These are phyloP conservation scores for Heliornis fulica DNA, from an alignment of 2,113 vertebrate species.

Conservation along the genomic window DNA sequence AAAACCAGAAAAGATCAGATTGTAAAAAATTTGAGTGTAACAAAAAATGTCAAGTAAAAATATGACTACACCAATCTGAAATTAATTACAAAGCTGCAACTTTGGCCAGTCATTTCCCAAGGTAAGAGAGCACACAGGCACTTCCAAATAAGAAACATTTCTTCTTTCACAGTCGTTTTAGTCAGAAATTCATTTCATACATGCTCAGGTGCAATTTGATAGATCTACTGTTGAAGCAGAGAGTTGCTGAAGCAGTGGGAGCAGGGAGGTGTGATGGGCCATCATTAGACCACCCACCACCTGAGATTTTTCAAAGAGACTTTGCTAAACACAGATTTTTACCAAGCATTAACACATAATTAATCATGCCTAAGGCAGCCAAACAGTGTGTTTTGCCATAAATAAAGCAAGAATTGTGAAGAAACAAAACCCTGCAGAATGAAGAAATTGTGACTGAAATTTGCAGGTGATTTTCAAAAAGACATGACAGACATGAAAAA, in stretches of 20 bases:
- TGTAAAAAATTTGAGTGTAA: not conserved
- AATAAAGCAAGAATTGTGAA: not conserved
- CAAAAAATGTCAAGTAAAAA: constrained; percentile 18
- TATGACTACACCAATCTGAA: not conserved
- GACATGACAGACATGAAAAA: no score
- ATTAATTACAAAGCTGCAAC: constrained; percentile 2
- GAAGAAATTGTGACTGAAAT: not conserved
- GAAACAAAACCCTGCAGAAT: not conserved
- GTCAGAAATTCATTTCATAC: not conserved
- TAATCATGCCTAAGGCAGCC: not conserved
- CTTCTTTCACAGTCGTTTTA: not conserved
- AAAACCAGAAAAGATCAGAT: not conserved
- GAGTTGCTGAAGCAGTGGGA: not conserved
- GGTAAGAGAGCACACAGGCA: not conserved
- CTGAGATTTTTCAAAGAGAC: not conserved
- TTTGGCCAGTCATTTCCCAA: not conserved
- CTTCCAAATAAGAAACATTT: not conserved
- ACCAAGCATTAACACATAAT: not conserved
- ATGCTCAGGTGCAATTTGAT: not conserved
- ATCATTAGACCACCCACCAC: not conserved
- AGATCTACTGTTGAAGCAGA: not conserved
- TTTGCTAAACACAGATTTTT: not conserved
- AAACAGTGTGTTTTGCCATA: not conserved
- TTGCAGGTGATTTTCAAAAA: not conserved
- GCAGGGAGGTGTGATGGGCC: not conserved